Conservation (phyloP, 2,888 invertebrate genomes). For the Macaria liturata region DNA sequence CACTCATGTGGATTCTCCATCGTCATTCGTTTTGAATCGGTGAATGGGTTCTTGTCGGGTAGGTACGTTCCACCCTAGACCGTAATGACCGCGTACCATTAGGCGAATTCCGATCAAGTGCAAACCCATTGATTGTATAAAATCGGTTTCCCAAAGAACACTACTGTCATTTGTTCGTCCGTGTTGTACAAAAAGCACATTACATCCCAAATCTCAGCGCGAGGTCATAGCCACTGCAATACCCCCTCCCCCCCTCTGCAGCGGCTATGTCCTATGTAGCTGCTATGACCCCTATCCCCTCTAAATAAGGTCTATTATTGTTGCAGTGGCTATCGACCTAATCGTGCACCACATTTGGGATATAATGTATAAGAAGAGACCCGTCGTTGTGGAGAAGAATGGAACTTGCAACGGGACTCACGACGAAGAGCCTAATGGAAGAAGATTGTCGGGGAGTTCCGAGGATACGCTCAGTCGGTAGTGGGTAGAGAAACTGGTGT, state of each 20-base stretch:
- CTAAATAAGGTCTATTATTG: conserved; percentile 75
- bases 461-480: conserved; percentile 81
- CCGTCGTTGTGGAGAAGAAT: conserved; percentile 51
- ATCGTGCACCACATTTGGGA: conserved; percentile 99
- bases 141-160: no score
- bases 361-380: conserved; percentile 87
- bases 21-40: no score
- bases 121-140: no score
- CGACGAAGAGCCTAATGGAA: conserved; percentile 60
- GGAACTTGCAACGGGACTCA: conserved; percentile 66
- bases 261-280: conserved; percentile 83
- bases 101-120: no score
- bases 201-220: conserved; percentile 29
- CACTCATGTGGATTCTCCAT: no score
- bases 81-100: no score
- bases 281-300: conserved; percentile 47
- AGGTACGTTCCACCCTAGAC: no score
- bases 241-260: conserved; percentile 59
- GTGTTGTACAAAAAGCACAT: no score
- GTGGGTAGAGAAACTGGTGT: conserved; percentile 7
- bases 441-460: conserved; percentile 73
- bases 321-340: conserved; percentile 99
- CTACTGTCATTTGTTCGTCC: no score
- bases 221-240: conserved; percentile 82
- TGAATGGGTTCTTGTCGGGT: no score